These are phyloP conservation scores for Hucho hucho DNA, from an alignment of 2,113 vertebrate species.

Conservation along the genomic window DNA sequence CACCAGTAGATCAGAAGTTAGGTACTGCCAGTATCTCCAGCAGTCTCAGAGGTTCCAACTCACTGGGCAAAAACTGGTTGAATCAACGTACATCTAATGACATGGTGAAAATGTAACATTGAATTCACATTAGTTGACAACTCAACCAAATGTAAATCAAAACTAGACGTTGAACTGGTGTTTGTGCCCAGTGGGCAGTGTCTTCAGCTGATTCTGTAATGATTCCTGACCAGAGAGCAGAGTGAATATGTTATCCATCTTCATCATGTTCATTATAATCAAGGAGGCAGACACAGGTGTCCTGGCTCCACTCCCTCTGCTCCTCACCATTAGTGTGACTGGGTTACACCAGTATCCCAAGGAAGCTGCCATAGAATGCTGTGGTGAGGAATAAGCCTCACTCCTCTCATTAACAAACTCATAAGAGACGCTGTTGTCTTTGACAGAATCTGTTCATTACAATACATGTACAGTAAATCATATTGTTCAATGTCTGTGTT, in stretches of 20 bases:
- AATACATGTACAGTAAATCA: no score
- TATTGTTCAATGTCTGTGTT: background rate
- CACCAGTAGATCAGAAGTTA: background rate
- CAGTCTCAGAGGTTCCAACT: constrained; percentile 45
- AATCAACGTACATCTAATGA: no score
- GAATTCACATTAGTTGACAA: no score
- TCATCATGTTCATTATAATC: constrained; percentile 71
- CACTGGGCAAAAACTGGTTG: no score
- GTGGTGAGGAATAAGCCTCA: background rate
- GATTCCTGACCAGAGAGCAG: constrained; percentile 56
- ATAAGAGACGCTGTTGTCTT: background rate
- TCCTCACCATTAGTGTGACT: constrained; percentile 60
- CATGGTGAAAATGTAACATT: no score
- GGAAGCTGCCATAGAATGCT: constrained; percentile 25
- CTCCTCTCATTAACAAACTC: background rate
- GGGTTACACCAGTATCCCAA: constrained; percentile 41
- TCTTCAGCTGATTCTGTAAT: constrained; percentile 45
- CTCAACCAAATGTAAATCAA: no score
- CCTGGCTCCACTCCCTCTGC: constrained; percentile 54
- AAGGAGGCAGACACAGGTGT: constrained; percentile 68
- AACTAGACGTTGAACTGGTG: no score
- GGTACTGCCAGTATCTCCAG: constrained; percentile 34
- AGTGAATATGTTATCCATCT: constrained; percentile 67
- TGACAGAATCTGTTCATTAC: no score
- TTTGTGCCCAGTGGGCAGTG: constrained; percentile 33